A percentile compares a stretch with the other conserved stretches of the same genome.
Evolutionary conservation across 2,797 vertebrate species (phyloP).

Genomic region (Linurgus olivaceus): DNA sequence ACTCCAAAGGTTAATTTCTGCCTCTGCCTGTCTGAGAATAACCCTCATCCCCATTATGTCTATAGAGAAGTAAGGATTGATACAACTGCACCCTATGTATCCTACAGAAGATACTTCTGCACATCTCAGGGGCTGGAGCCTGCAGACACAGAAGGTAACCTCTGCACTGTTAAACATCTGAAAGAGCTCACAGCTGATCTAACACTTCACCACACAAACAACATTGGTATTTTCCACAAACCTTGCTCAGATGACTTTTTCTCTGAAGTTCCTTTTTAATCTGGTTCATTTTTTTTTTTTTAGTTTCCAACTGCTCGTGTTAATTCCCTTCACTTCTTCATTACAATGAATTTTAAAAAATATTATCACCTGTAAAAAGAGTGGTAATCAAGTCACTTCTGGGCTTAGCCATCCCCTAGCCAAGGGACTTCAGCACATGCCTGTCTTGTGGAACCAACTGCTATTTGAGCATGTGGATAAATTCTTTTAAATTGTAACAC

Average conservation of each 20-base stretch:
- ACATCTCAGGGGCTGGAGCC: background rate
- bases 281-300: background rate
- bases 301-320: background rate
- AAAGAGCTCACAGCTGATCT: background rate
- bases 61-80: background rate
- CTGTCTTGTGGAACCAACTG: background rate
- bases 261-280: conserved; percentile 41
- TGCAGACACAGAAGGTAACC: background rate
- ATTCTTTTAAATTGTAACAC: background rate
- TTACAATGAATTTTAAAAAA: background rate
- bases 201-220: background rate
- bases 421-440: background rate
- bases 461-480: background rate
- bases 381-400: background rate
- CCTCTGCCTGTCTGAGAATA: background rate
- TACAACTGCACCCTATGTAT: background rate
- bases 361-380: background rate
- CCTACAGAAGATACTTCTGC: background rate
- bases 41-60: background rate
- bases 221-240: conserved; percentile 57
- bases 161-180: background rate
- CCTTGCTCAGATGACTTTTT: conserved; percentile 29
- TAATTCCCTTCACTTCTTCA: background rate
- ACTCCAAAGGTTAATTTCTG: background rate
- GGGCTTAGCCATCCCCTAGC: background rate